These are phyloP conservation scores for Orthosia gothica DNA, from an alignment of 2,888 invertebrate genomes.

Conservation along the genomic window DNA sequence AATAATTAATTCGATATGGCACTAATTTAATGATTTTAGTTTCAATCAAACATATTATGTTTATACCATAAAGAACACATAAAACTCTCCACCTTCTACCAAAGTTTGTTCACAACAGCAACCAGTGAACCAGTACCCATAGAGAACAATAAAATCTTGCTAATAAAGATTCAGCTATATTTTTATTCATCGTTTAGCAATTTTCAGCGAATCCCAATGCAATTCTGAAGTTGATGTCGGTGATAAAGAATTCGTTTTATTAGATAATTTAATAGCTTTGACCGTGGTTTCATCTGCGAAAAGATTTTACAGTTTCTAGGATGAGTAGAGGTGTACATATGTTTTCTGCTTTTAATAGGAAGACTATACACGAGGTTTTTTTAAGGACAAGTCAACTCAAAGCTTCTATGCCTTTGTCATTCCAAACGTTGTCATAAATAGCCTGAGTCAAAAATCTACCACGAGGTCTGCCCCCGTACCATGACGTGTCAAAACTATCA, in stretches of 20 bases:
- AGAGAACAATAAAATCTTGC: conserved; percentile 12
- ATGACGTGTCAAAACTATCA: too few species aligned
- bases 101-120: neutral
- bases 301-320: conserved; percentile 3
- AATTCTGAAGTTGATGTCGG: conserved; percentile 27
- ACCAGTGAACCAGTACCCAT: conserved; percentile 5
- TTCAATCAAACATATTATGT: too few species aligned
- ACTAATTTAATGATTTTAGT: neutral
- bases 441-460: neutral
- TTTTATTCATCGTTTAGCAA: conserved; percentile 1
- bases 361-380: neutral
- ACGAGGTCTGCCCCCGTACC: too few species aligned
- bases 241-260: conserved; percentile 26
- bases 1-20: neutral
- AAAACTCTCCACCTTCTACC: neutral
- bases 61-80: neutral
- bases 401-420: neutral
- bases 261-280: conserved; percentile 16
- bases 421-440: neutral
- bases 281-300: neutral
- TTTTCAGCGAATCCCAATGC: conserved; percentile 8
- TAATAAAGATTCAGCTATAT: conserved; percentile 16
- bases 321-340: neutral
- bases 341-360: neutral
- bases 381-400: neutral